Evolutionary conservation across 2,797 vertebrate species (phyloP).

Genomic region (Syngnathus rostellatus): DNA sequence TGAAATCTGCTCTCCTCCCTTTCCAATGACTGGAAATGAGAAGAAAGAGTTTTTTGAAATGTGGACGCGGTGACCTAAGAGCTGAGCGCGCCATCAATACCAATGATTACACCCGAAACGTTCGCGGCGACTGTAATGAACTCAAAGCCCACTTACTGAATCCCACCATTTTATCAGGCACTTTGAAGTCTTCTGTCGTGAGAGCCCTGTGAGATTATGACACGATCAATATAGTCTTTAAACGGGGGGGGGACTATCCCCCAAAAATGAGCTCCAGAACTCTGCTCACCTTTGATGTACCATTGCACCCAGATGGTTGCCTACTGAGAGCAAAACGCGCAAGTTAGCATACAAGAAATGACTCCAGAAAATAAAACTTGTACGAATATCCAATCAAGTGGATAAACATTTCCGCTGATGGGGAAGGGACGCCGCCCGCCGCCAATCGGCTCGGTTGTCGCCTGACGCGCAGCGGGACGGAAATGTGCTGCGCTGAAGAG

Average conservation of each 20-base stretch:
- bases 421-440: slow-evolving; percentile 46
- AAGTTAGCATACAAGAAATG: slow-evolving; percentile 62
- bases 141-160: slow-evolving; percentile 84
- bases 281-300: slow-evolving; percentile 93
- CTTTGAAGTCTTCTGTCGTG: slow-evolving; percentile 98
- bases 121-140: slow-evolving; percentile 20
- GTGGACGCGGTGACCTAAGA: slow-evolving; percentile 33
- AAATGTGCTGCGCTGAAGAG: slow-evolving; percentile 39
- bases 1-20: slow-evolving; percentile 97
- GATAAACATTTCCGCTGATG: background rate
- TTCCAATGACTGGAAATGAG: slow-evolving; percentile 83
- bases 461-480: slow-evolving; percentile 75
- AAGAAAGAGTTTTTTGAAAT: slow-evolving; percentile 15
- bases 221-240: background rate
- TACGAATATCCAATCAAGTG: background rate
- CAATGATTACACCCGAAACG: slow-evolving; percentile 31
- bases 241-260: background rate
- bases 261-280: background rate
- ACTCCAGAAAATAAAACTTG: slow-evolving; percentile 14
- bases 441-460: slow-evolving; percentile 62
- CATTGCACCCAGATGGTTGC: slow-evolving; percentile 92
- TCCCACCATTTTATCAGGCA: slow-evolving; percentile 99
- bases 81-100: slow-evolving; percentile 31
- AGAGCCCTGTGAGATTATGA: slow-evolving; percentile 75
- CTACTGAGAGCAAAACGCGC: slow-evolving; percentile 71